Base-by-base conservation (phyloP, 2,888 invertebrate genomes). In the Horisme vitalbata region DNA sequence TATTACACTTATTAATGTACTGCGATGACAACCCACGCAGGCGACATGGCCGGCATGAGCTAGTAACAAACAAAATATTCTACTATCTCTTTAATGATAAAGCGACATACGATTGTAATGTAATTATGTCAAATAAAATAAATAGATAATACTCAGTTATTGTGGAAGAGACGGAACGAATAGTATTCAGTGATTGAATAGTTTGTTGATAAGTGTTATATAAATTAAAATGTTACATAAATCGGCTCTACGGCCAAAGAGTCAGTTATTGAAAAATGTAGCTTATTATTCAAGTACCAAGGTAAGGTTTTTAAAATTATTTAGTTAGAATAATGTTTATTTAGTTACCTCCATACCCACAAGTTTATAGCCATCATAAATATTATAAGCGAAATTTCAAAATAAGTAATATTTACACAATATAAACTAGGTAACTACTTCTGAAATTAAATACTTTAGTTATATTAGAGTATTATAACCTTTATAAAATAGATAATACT, bases 231-330 rank as follows among this genome's bases (percentile, higher is more conserved):
- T 87, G 87, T 76, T 83, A 55, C 73, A 75, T 47, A 85, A 76
- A 65, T 68, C 81, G 2, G 67, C 69, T 67, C 68, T 83, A 55
- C 79, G 79, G 4, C 52, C 71, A 53, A 80, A 66, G 70, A 72
- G 72, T 45, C 65, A 69, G 33, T 61, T 74, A 20, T 51, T 79
- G 39, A 79, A 74, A 57, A 75, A 75, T 57, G 61, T 80, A 18
- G 71, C 76, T 18, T 76, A 65, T 52, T 84, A 76, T 67, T 87
- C 87, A 1, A 72, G 83, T 9, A 55, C 74, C 4, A 80, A 76
- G 79, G 84, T 84, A 65, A 66, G 6, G 77, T 6, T 6, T 7
- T 26, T n/a, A n/a, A n/a, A n/a, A 8, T 14, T 28, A 8, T 28
- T 28, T 13, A 10, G 7, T 12, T 5, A 10, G 13, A 13, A 3